Percentiles rank a stretch among this genome's conserved stretches.
These are phyloP conservation scores for Mamestra brassicae DNA, from an alignment of 2,888 invertebrate species.

Conservation along the genomic window DNA sequence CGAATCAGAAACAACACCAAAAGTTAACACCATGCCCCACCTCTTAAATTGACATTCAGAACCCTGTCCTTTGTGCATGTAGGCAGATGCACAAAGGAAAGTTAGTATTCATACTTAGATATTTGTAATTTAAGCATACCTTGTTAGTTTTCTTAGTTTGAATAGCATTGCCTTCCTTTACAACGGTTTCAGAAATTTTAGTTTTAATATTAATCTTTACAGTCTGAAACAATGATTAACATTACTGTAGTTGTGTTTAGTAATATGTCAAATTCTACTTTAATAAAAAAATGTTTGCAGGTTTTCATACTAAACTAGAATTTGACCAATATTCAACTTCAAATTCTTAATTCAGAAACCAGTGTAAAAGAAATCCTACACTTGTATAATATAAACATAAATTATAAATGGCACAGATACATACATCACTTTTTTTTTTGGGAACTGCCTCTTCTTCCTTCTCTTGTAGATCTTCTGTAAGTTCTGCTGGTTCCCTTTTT, in stretches of 20 bases:
- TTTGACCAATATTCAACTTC: background rate
- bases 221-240: constrained; percentile 46
- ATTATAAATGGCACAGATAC: constrained; percentile 24
- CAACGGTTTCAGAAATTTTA: constrained; percentile 24
- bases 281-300: background rate
- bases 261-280: background rate
- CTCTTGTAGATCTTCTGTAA: constrained; percentile 11
- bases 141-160: constrained; percentile 60
- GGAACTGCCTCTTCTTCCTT: constrained; percentile 12
- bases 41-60: background rate
- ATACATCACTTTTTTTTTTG: constrained; percentile 33
- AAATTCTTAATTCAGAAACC: background rate
- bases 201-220: constrained; percentile 32
- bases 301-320: background rate
- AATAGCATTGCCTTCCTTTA: constrained; percentile 35
- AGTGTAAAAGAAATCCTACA: background rate
- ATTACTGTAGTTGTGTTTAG: background rate
- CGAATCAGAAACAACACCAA: background rate
- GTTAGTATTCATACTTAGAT: background rate
- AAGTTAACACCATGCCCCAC: background rate
- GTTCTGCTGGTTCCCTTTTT: constrained; percentile 32
- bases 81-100: background rate
- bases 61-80: too few relatives aligned
- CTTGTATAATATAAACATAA: background rate
- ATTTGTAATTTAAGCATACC: constrained; percentile 34